These are phyloP conservation scores for Todus mexicanus DNA, from an alignment of 2,797 vertebrate species.

Conservation along the genomic window DNA sequence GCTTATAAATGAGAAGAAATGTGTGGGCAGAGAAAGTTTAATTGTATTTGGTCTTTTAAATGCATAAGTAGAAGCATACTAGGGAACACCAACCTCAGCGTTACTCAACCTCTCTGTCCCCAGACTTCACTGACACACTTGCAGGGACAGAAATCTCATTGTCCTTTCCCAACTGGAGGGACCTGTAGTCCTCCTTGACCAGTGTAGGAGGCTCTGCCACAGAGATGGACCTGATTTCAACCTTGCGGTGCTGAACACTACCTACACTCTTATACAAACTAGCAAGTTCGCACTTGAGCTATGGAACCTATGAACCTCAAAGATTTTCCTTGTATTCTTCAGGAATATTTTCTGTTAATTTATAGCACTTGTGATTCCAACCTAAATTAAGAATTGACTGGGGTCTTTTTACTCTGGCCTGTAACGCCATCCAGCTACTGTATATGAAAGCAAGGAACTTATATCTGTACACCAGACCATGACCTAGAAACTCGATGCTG, in stretches of 20 bases:
- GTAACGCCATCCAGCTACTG: background rate
- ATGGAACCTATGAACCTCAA: background rate
- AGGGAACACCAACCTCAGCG: background rate
- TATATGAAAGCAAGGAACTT: background rate
- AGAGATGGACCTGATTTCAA: fast-evolving
- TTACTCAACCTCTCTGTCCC: background rate
- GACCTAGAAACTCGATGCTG: background rate
- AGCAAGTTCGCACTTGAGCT: background rate
- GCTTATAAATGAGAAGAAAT: background rate
- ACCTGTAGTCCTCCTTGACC: background rate
- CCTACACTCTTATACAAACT: fast-evolving
- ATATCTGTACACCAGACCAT: background rate
- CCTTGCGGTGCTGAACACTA: background rate
- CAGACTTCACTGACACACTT: fast-evolving
- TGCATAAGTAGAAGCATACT: fast-evolving
- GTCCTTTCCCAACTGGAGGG: fast-evolving
- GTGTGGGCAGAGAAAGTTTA: background rate
- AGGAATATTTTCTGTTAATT: background rate
- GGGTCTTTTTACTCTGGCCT: background rate
- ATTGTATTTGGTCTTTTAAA: background rate
- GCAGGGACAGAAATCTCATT: background rate
- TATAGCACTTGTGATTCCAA: background rate
- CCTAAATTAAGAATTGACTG: background rate
- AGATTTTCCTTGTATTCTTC: background rate
- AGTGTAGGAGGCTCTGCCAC: background rate